Conservation (phyloP, 2,797 vertebrate species). For the Glossophaga mutica region DNA sequence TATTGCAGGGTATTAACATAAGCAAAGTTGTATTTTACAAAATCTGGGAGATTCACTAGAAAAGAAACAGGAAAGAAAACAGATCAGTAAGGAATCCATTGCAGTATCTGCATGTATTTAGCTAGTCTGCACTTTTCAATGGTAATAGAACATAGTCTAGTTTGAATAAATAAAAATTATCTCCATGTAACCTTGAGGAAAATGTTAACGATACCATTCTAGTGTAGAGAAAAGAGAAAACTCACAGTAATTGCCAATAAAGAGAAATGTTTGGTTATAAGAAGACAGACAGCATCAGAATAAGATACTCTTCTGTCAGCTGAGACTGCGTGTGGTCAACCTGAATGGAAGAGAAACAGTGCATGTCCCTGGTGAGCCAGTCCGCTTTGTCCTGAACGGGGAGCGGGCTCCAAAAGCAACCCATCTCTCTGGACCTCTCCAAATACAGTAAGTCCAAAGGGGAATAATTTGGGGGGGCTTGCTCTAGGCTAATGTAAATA, state of each 20-base stretch:
- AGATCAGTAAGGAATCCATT: neutral
- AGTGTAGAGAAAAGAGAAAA: neutral
- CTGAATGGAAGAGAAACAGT: neutral
- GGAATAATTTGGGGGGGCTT: neutral
- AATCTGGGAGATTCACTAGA: neutral
- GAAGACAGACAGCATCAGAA: neutral
- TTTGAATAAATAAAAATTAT: slow-evolving; percentile 8
- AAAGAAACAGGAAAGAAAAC: neutral
- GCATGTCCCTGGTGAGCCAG: neutral
- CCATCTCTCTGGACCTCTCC: neutral
- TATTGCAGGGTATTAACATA: neutral
- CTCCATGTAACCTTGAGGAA: neutral
- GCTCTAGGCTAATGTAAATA: neutral
- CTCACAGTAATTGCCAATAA: neutral
- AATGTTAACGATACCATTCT: neutral
- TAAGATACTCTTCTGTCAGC: neutral
- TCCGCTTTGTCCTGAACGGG: neutral
- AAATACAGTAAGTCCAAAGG: neutral
- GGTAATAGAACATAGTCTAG: neutral
- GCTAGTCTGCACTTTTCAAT: neutral
- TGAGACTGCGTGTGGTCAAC: neutral
- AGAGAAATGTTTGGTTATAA: neutral
- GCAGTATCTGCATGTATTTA: neutral
- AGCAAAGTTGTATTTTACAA: neutral
- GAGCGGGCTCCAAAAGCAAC: neutral